Base-by-base conservation (phyloP, 2,113 vertebrate species). In the Agelaius phoeniceus region DNA sequence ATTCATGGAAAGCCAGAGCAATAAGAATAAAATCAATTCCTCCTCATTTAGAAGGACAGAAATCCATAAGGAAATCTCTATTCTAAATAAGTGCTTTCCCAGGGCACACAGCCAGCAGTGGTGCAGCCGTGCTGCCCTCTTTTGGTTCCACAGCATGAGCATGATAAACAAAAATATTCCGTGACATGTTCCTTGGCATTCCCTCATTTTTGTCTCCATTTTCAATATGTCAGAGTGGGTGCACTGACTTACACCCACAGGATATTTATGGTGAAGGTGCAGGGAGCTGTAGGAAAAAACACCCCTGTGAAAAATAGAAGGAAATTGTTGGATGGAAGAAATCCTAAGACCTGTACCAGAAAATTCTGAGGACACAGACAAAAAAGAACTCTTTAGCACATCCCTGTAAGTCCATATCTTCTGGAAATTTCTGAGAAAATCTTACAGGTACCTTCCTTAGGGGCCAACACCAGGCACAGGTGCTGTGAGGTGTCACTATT, bases 121-220 rank as follows among this genome's bases (percentile, higher is more conserved):
- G 44, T 86, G 91, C 74, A 75, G 44, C 28, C 4, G 4, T 93
- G 90, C 90, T 98, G 96, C 96, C 97, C 95, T 97, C 97, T 97
- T 82, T 92, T 63, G 97, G 95, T 71, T 95, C 62, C 61, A 89
- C 6, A 3, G 54, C 39, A 30, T 0, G 2, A 62, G 33, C n/a
- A n/a, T 1, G 63, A 86, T 7, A 37, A 87, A 79, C 27, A 76
- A 61, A 48, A 35, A 7, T 17, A 51, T 8, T 69, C 51, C 2
- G 7, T 58, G 46, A 65, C 28, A 21, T 2, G 9, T 76, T 87
- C 41, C 63, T 63, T 33, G 13, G 52, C 44, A 78, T 28, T 71
- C 39, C 33, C 27, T 86, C 7, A 4, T 16, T 85, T 84, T 92
- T 74, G 3, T 59, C 30, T 74, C 22, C 3, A 20, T 66, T 92